phyloP scores from a whole-genome alignment of 2,113 vertebrate genomes.

The Gopherus evgoodei region DNA sequence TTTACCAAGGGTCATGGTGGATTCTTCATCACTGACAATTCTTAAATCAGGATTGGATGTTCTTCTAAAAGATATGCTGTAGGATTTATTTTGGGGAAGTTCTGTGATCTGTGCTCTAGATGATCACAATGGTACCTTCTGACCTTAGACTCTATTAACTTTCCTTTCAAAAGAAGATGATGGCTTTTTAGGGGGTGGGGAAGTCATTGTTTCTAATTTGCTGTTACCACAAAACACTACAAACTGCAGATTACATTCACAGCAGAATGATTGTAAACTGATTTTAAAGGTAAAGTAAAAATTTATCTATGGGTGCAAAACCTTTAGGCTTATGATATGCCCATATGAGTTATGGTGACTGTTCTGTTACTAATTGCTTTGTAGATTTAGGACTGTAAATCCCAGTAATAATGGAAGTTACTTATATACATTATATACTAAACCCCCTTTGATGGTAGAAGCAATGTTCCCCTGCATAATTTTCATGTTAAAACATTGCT shows the following conservation, averaged over 20 bases:
- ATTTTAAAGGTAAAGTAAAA: constrained; percentile 16
- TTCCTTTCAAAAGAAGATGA: background rate
- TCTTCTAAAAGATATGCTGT: no score
- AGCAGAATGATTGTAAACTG: constrained; percentile 1
- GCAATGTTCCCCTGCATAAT: background rate
- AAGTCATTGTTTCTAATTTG: constrained; percentile 25
- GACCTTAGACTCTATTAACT: background rate
- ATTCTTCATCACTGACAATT: no score
- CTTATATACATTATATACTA: rapidly evolving
- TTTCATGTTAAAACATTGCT: background rate
- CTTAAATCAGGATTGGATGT: no score
- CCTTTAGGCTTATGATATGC: background rate
- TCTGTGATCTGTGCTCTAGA: no score
- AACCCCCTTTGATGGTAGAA: background rate
- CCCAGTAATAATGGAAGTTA: background rate
- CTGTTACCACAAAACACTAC: constrained; percentile 15
- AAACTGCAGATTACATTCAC: constrained; percentile 56
- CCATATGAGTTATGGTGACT: background rate
- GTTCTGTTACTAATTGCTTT: background rate
- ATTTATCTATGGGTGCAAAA: background rate
- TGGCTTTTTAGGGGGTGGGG: background rate
- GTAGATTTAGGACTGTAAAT: background rate
- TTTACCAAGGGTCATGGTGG: no score
- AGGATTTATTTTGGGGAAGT: no score
- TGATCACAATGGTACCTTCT: no score